Base-by-base conservation (phyloP, 2,888 invertebrate species). In the Pristionchus maxplancki region DNA sequence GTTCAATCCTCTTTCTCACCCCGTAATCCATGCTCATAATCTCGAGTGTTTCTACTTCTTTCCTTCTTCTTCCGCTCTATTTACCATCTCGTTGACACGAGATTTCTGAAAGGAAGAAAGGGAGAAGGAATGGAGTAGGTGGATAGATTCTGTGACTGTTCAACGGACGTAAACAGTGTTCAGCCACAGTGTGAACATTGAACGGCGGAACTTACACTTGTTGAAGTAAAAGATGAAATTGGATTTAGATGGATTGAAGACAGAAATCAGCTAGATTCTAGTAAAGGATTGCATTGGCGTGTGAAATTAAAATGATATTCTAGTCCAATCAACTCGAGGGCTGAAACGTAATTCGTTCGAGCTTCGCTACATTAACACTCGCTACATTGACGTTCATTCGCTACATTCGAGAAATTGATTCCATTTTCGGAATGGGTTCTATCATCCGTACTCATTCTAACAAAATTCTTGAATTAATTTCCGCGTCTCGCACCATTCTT, bases 41-140 rank as follows among this genome's bases (percentile, higher is more conserved):
- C 40, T 64, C 44, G 1, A 48, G n/a, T 28, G 37, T 85, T 44
- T 85, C 85, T 20, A 20, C 53, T 40, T 62, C 85, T 28, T 64
- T 85, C 15, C 13, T 37, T 37, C 40, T 44, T 84, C 83, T 84
- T 40, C 40, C 37, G 28, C 28, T 85, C 85, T 85, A 17, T 48
- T 85, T 48, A 40, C 64, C 78, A 15, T 8, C n/a, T 78, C 44
- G 44, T 78, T 78, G 48, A 44, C 78, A 48, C 78, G 44, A 78
- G 44, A 37, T 37, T 74, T 64, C 62, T 64, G 5, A 74, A 34
- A 78, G n/a, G 24, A 48, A 44, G 44, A 74, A n/a, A 78, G 78
- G 34, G 78, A 78, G 64, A 62, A 74, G 78, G 44, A 48, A 78
- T 28, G 78, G 44, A 78, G 78, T 78, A 78, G 78, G 78, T 28